Percentiles rank a stretch among this genome's conserved stretches.
These are phyloP conservation scores for Ceratosolen fusciceps DNA, from an alignment of 1,140 invertebrate species.

Conservation along the genomic window DNA sequence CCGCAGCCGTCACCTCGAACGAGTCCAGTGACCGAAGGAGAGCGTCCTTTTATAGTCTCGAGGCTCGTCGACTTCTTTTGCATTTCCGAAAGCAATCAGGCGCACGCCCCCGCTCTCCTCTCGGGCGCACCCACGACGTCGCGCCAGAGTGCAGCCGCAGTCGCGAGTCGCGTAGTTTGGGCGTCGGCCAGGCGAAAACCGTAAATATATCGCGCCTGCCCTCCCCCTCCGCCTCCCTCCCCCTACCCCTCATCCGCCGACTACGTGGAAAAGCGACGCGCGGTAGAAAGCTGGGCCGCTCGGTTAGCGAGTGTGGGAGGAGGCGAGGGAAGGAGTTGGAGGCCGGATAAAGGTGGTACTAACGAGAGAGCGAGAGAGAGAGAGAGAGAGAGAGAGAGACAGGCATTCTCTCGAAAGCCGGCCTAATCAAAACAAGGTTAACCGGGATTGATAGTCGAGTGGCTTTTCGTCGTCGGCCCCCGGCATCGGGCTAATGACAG, in stretches of 20 bases:
- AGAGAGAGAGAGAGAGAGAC: too few species aligned
- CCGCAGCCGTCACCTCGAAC: neutral
- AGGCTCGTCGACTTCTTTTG: conserved; percentile 5
- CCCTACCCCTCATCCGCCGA: too few species aligned
- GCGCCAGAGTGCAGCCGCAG: neutral
- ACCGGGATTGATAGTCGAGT: too few species aligned
- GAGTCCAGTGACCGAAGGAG: neutral
- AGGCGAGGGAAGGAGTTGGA: neutral
- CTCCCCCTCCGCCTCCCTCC: too few species aligned
- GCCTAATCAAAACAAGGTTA: too few species aligned
- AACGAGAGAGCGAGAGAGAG: too few species aligned
- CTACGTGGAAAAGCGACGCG: neutral
- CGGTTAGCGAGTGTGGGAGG: neutral
- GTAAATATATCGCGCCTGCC: conserved; percentile 28
- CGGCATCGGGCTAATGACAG: too few species aligned
- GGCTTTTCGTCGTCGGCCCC: too few species aligned
- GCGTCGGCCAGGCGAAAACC: conserved; percentile 10
- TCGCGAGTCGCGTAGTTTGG: conserved; percentile 4
- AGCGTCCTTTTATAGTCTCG: conserved; percentile 30
- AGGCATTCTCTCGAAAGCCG: too few species aligned
- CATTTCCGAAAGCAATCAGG: conserved; percentile 37
- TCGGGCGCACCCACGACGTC: conserved; percentile 13
- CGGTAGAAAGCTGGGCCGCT: neutral
- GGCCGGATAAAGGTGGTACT: too few species aligned
- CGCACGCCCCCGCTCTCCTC: conserved; percentile 23